Percentiles rank a stretch among this genome's conserved stretches.
phyloP scores from a whole-genome alignment of 2,797 vertebrate species.

The Clarias platycephalus region DNA sequence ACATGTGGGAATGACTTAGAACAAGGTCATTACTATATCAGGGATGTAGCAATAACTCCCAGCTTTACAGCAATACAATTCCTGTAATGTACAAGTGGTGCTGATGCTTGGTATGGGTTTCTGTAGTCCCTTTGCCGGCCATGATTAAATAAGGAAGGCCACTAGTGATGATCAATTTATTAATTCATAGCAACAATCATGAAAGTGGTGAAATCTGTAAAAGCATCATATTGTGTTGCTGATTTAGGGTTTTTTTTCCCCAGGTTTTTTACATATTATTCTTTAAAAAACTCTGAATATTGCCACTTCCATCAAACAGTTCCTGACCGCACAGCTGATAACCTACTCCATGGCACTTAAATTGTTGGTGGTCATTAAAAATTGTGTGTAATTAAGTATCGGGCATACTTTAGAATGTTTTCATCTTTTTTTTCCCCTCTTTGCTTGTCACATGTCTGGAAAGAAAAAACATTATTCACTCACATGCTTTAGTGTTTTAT shows the following conservation, averaged over 20 bases:
- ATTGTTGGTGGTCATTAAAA: background rate
- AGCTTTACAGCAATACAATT: too few species aligned
- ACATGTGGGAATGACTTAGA: too few species aligned
- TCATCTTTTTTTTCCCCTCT: background rate
- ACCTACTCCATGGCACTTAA: background rate
- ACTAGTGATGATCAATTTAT: too few species aligned
- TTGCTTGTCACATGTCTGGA: too few species aligned
- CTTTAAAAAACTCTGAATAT: background rate
- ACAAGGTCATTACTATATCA: too few species aligned
- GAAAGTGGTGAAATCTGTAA: background rate
- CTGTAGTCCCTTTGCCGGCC: too few species aligned
- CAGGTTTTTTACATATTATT: background rate
- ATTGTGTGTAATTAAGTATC: background rate
- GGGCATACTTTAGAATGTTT: background rate
- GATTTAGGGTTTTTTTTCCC: background rate
- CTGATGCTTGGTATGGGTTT: too few species aligned
- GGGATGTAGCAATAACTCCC: too few species aligned
- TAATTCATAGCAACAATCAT: too few species aligned
- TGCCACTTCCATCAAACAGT: background rate
- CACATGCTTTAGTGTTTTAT: background rate
- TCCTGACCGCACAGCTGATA: background rate
- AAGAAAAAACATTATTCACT: background rate
- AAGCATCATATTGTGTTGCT: background rate
- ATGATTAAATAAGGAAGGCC: too few species aligned
- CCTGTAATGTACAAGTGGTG: too few species aligned